Conservation (phyloP, 1,140 invertebrate genomes). For the Rhagoletis pomonella region DNA sequence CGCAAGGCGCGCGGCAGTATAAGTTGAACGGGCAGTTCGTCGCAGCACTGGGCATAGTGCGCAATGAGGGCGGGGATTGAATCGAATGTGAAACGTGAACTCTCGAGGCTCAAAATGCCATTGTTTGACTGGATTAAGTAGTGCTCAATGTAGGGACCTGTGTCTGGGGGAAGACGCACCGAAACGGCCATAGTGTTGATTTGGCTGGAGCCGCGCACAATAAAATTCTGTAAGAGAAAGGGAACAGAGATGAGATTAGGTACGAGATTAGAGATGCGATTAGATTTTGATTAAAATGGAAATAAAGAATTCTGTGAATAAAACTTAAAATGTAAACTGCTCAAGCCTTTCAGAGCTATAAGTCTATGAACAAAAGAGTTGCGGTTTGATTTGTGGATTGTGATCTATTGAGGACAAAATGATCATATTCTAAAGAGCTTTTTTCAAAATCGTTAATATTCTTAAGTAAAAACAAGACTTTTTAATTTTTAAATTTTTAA, state of each 20-base stretch:
- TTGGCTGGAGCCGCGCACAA: conserved; percentile 94
- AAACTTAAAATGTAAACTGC: not conserved
- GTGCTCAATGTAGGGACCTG: conserved; percentile 94
- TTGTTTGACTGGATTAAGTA: conserved; percentile 93
- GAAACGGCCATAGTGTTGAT: conserved; percentile 95
- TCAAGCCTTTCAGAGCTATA: not conserved
- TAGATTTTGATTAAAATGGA: not conserved
- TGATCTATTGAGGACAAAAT: too few relatives aligned
- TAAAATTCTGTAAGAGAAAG: conserved; percentile 85
- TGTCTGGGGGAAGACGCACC: conserved; percentile 88
- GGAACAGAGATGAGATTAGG: not conserved
- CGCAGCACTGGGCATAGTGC: conserved; percentile 94
- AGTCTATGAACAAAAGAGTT: too few relatives aligned
- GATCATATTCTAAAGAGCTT: too few relatives aligned
- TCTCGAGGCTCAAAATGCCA: conserved; percentile 90
- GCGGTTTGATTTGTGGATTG: too few relatives aligned
- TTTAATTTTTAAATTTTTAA: too few relatives aligned
- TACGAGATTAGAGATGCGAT: not conserved
- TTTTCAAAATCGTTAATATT: too few relatives aligned
- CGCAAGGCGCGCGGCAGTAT: conserved; percentile 87
- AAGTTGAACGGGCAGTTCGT: conserved; percentile 94
- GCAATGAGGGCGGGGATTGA: conserved; percentile 93
- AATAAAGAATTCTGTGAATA: not conserved
- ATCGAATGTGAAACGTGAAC: conserved; percentile 93
- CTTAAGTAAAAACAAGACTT: too few relatives aligned